A percentile compares a stretch with the other conserved stretches of the same genome.
Evolutionary conservation across 1,140 invertebrate genomes (phyloP).

Genomic region (Trichoplusia ni): DNA sequence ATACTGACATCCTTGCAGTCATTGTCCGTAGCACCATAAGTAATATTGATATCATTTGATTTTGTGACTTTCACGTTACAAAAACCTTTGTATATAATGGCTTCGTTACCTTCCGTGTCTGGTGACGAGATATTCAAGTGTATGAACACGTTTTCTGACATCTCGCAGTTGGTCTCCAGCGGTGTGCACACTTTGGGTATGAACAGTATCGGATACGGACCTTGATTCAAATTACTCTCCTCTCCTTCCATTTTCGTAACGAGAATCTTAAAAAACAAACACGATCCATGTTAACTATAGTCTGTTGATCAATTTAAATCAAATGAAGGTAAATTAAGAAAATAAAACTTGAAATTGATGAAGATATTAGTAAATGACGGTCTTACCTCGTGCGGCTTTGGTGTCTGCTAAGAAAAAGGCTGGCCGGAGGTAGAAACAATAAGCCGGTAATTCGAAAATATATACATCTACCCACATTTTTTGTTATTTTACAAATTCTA

Average conservation of each 20-base stretch:
- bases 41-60: conserved; percentile 49
- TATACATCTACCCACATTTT: conserved; percentile 10
- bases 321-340: conserved; percentile 56
- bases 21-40: neutral
- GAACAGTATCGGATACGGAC: conserved; percentile 53
- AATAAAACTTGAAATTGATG: conserved; percentile 40
- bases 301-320: neutral
- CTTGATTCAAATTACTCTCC: conserved; percentile 33
- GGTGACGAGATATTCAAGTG: conserved; percentile 60
- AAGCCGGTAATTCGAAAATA: conserved; percentile 7
- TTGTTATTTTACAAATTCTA: neutral
- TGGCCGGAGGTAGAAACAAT: conserved; percentile 23
- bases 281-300: neutral
- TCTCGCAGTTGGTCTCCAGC: conserved; percentile 56
- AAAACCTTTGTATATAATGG: conserved; percentile 61
- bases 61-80: conserved; percentile 68
- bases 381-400: conserved; percentile 60
- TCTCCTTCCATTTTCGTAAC: conserved; percentile 53
- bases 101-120: conserved; percentile 60
- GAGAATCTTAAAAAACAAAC: conserved; percentile 2
- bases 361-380: conserved; percentile 43
- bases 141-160: conserved; percentile 61
- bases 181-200: conserved; percentile 63
- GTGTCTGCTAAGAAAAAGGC: conserved; percentile 42
- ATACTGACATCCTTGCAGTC: conserved; percentile 29